These are phyloP conservation scores for Stomatorhinus ivindoensis DNA, from an alignment of 2,113 vertebrate genomes.

Conservation along the genomic window DNA sequence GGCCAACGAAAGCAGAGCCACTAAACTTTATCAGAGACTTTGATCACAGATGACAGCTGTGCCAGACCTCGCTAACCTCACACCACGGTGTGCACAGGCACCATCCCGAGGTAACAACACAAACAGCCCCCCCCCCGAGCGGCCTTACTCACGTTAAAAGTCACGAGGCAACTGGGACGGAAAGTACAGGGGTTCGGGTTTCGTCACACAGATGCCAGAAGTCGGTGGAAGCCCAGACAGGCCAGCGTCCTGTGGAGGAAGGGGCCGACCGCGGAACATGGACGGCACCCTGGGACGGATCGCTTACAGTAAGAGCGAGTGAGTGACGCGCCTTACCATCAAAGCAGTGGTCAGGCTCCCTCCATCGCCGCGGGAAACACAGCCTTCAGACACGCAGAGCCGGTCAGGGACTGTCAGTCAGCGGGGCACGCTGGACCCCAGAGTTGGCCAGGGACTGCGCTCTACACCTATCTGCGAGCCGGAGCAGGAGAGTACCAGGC, in stretches of 20 bases:
- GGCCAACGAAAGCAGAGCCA: not conserved
- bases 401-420: not conserved
- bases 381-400: not conserved
- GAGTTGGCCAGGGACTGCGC: not conserved
- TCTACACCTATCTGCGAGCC: not conserved
- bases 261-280: not conserved
- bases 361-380: not conserved
- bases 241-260: not conserved
- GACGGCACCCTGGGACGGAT: not conserved
- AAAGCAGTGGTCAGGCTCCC: not conserved
- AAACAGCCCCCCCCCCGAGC: not conserved
- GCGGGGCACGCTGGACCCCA: not conserved
- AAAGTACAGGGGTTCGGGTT: not conserved
- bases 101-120: not conserved
- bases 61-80: not conserved
- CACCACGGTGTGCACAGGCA: not conserved
- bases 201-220: not conserved
- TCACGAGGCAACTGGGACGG: not conserved
- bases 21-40: not conserved
- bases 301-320: not conserved
- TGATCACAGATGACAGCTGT: not conserved
- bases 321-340: not conserved
- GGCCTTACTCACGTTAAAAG: not conserved
- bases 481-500: not conserved
- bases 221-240: not conserved